A percentile compares a stretch with the other conserved stretches of the same genome.
These are phyloP conservation scores for Horisme vitalbata DNA, from an alignment of 2,888 invertebrate genomes.

Conservation along the genomic window DNA sequence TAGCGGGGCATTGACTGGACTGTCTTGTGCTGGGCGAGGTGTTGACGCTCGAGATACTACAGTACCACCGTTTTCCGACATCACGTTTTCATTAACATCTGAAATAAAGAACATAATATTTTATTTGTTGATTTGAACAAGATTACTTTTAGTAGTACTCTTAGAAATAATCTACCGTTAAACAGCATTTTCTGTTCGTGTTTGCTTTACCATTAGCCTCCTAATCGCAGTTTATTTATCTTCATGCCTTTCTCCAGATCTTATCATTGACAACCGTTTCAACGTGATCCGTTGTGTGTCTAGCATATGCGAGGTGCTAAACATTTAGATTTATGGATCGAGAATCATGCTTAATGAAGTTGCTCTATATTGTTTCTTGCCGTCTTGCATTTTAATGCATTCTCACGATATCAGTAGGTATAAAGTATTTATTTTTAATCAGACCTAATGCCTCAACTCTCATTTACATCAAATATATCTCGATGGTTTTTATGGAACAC, in stretches of 20 bases:
- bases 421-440: conserved; percentile 44
- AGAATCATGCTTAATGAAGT: conserved; percentile 75
- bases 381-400: conserved; percentile 54
- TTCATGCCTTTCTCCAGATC: conserved; percentile 56
- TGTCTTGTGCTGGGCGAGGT: conserved; percentile 76
- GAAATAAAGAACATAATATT: conserved; percentile 47
- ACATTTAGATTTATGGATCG: conserved; percentile 74
- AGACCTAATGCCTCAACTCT: conserved; percentile 40
- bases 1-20: conserved; percentile 68
- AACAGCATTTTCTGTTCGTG: conserved; percentile 22
- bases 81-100: conserved; percentile 64
- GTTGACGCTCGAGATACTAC: conserved; percentile 75
- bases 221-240: conserved; percentile 47
- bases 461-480: conserved; percentile 29
- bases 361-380: conserved; percentile 61
- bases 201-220: conserved; percentile 32
- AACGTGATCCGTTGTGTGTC: conserved; percentile 26
- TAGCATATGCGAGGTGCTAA: conserved; percentile 47
- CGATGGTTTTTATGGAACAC: conserved; percentile 23
- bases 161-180: conserved; percentile 18
- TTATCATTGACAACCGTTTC: conserved; percentile 37
- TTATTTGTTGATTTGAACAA: conserved; percentile 2
- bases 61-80: conserved; percentile 76
- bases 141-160: neutral
- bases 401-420: conserved; percentile 49